Evolutionary conservation across 1,140 invertebrate genomes (phyloP), one percentile per base, ranked within the genome.

Genomic region (Cyphomyrmex costatus): DNA sequence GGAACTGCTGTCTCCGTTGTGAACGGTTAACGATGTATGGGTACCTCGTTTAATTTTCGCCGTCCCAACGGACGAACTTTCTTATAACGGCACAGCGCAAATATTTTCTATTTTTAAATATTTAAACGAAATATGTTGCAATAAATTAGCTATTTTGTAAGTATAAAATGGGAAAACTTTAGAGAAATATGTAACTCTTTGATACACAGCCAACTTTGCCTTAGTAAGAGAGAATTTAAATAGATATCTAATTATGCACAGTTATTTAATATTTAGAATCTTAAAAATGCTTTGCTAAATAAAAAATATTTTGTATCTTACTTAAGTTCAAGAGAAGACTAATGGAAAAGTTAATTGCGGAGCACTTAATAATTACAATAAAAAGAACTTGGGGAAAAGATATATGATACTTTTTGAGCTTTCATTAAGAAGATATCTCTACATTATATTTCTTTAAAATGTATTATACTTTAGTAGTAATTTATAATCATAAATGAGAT

Each of bases 1-100:
- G 70, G 49, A 86, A 61, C 24, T 82, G 49, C 51, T 56, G 36
- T 61, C 85, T 82, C 46, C 56, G 27, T 30, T 68, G 85, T 86
- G 77, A 86, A 82, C 65, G 85, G 82, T 86, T 86, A 86, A 86
- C 65, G 66, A 86, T 82, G 77, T 82, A 70, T 66, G 51, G 24
- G 68, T 49, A 56, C 53, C 79, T 73, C 68, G 79, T 83, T 83
- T 83, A 83, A 83, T 83, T 83, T 74, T 83, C n/a, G 27, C 68
- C 79, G 42, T 82, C 51, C 51, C 65, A 36, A 30, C 19, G n/a
- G 53, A 83, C n/a, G 24, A 46, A 71, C 33, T 80, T 70, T 70
- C 24, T 19, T 80, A 24, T 24, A 58, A 61, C 12, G 7, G n/a
- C 3, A 24, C 10, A 21, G 14, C n/a, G 27, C 14, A 73, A 74